Evolutionary conservation across 2,888 invertebrate species (phyloP).

Genomic region (Xestobium rufovillosum): DNA sequence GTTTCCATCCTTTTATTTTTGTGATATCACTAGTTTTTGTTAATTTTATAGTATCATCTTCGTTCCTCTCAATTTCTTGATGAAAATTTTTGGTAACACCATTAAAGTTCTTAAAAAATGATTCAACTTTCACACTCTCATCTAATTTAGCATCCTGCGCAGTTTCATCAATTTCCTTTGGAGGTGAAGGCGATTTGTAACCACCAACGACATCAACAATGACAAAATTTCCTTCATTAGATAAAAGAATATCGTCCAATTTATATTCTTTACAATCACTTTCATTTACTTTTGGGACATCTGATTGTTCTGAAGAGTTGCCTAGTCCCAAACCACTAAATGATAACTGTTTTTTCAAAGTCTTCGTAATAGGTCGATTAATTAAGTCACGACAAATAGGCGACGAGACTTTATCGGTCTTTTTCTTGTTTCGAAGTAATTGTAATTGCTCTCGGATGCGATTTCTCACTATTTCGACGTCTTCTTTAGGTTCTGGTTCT

Average conservation of each 20-base stretch:
- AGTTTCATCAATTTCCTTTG: constrained; percentile 37
- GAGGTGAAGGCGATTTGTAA: constrained; percentile 18
- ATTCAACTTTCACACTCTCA: constrained; percentile 22
- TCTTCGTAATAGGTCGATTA: not conserved
- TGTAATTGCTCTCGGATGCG: constrained; percentile 27
- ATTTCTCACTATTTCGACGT: constrained; percentile 25
- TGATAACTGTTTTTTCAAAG: too few relatives aligned
- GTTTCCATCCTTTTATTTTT: constrained; percentile 40
- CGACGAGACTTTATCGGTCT: constrained; percentile 5
- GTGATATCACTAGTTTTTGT: constrained; percentile 39
- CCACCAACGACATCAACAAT: constrained; percentile 29
- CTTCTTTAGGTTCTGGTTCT: constrained; percentile 19
- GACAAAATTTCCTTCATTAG: constrained; percentile 23
- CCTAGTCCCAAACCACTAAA: too few relatives aligned
- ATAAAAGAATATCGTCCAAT: constrained; percentile 14
- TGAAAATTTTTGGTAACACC: not conserved
- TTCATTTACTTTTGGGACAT: constrained; percentile 1
- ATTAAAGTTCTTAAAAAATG: too few relatives aligned
- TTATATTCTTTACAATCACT: not conserved
- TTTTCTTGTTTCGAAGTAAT: constrained; percentile 21
- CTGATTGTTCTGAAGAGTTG: not conserved
- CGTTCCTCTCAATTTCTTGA: too few relatives aligned
- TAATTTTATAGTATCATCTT: constrained; percentile 24
- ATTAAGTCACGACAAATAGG: not conserved
- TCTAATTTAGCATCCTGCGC: constrained; percentile 40